Evolutionary conservation across 2,888 invertebrate species (phyloP), one percentile per base, ranked within the genome.

Genomic region (Eilema griseolum): DNA sequence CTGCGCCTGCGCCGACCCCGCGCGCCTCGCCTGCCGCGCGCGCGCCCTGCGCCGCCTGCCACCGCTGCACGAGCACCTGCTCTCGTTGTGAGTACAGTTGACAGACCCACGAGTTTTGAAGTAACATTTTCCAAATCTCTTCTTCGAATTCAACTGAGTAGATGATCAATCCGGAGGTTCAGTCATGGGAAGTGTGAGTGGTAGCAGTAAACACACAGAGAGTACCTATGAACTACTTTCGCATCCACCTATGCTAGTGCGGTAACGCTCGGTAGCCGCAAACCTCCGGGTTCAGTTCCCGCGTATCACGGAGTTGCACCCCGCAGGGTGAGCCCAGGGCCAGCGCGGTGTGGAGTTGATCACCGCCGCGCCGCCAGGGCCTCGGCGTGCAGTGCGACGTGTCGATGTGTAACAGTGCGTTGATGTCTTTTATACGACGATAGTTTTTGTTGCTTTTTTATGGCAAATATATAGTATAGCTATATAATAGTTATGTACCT

Each of bases 1-100:
- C 82, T 89, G 91, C 89, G 83, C 86, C 77, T 89, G 91, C 90
- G 75, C 75, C 83, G 90, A 87, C 72, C 89, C 88, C 82, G 79
- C 88, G 70, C 85, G 89, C 73, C 84, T 92, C 56, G 77, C 81
- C 59, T 93, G 93, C 84, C 90, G 92, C 80, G 86, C 80, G 73
- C 90, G 87, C 66, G 89, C 83, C 52, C 88, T 92, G 76, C 83
- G 79, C 65, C 83, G 81, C 67, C 81, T 92, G 85, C 93, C 93
- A 81, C 88, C 91, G 81, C 87, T 93, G 74, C 88, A 86, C 77
- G 85, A 84, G 33, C 81, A 85, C 61, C 82, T 92, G 59, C 77
- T 89, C 24, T 79, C 81, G 20, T 82, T 93, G 93, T 93, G 66
- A 91, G 93, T 90, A 33, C 20, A 37, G 1, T 12, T 11, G 11